These are phyloP conservation scores for Lamellibrachia luymesi DNA, from an alignment of 1,140 invertebrate genomes.

Conservation along the genomic window DNA sequence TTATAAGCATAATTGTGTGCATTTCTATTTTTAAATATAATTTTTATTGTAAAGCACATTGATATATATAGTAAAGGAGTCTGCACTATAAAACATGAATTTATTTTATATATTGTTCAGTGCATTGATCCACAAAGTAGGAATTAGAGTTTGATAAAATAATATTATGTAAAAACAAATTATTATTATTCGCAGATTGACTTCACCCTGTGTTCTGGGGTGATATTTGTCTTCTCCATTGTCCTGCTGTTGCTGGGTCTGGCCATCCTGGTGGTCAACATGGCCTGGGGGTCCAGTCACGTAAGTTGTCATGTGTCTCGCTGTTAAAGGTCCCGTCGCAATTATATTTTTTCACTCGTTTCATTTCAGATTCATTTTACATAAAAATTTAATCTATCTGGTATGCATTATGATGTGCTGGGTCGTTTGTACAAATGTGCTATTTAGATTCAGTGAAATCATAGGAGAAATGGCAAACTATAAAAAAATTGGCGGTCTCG, in stretches of 20 bases:
- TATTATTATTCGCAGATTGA: constrained; percentile 60
- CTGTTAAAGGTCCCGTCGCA: background rate
- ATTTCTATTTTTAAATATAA: too few species aligned
- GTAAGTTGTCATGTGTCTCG: background rate
- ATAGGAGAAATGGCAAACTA: background rate
- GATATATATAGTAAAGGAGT: too few species aligned
- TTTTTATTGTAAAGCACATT: too few species aligned
- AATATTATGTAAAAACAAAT: too few species aligned
- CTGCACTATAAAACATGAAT: too few species aligned
- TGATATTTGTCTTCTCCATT: constrained; percentile 59
- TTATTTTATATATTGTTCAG: too few species aligned
- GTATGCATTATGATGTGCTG: background rate
- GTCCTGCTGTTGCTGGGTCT: constrained; percentile 61
- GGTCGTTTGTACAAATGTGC: too few species aligned
- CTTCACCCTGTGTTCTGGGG: constrained; percentile 62
- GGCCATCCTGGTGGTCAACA: constrained; percentile 48
- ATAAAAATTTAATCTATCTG: background rate
- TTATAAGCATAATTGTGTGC: too few species aligned
- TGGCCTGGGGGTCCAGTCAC: constrained; percentile 11
- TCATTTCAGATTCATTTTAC: too few species aligned
- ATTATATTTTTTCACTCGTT: background rate
- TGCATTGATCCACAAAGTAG: background rate
- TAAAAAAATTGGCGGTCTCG: background rate
- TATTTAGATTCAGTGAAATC: too few species aligned
- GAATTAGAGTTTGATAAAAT: too few species aligned